Evolutionary conservation across 2,888 invertebrate species (phyloP), one percentile per base, ranked within the genome.

Genomic region (Thecocarcelia acutangulata): DNA sequence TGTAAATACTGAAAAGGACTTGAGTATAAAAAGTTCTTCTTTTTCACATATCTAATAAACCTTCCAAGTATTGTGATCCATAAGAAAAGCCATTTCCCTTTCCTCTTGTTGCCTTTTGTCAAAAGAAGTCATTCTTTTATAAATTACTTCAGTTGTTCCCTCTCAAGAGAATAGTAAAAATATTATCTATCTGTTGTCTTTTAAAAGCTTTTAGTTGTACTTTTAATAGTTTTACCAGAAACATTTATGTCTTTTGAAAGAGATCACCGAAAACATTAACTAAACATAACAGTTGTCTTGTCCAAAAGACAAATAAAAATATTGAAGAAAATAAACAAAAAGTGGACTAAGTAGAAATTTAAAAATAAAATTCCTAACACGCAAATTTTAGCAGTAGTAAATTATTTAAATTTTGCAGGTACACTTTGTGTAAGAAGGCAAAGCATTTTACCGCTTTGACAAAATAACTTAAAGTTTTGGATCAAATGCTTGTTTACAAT

Each of bases 121-220:
- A 52, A 1, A 13, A 46, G 13, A 69, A 9, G 58, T 1, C 63
- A 64, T 11, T 52, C 33, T 56, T 56, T 80, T 54, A 40, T 6
- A 63, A 13, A 3, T 33, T 37, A 44, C 12, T 12, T 64, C 8
- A 59, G 59, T 46, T 42, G 12, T 33, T 54, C n/a, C 33, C 37
- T 66, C 15, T 59, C 11, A 46, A 52, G 61, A 68, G 13, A 59
- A 46, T 40, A 50, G 48, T 63, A 54, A 48, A 44, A 70, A 33
- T 56, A 59, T 74, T 64, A 82, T 77, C 73, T 81, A 64, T 73
- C 52, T 50, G 58, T 70, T 28, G 69, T 44, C 50, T 80, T 75
- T 73, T 73, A 66, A 82, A 82, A 82, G 77, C 77, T 82, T 82
- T 82, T 82, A 78, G 77, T 64, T 78, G 81, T 78, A 77, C 28